A percentile compares a stretch with the other conserved stretches of the same genome.
Conservation (phyloP, 2,888 invertebrate genomes). For the Sylvicola cinctus region DNA sequence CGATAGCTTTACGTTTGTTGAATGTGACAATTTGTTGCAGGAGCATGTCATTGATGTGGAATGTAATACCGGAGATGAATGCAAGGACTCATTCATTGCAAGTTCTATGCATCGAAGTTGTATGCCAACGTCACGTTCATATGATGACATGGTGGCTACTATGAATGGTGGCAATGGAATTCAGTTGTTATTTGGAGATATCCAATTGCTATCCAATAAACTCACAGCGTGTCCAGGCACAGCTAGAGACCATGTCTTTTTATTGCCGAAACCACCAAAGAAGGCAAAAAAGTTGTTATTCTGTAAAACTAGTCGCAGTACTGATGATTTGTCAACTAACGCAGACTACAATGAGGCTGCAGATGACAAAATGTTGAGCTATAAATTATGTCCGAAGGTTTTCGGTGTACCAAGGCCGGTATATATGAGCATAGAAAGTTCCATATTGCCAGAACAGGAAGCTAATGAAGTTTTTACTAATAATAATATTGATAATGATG, state of each 20-base stretch:
- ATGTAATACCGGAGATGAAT: no score
- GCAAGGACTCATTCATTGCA: no score
- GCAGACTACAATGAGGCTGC: neutral
- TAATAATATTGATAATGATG: no score
- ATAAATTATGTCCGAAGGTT: constrained; percentile 45
- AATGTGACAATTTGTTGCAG: constrained; percentile 7
- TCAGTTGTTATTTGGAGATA: constrained; percentile 6
- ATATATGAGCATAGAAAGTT: constrained; percentile 21
- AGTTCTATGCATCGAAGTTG: no score
- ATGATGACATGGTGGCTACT: constrained; percentile 32
- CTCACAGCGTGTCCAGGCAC: constrained; percentile 11
- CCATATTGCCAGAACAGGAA: constrained; percentile 12
- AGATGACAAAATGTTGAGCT: constrained; percentile 12
- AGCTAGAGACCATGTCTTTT: constrained; percentile 22
- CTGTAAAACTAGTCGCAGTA: constrained; percentile 13
- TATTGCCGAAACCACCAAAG: constrained; percentile 8
- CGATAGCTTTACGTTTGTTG: neutral
- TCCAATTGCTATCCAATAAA: no score
- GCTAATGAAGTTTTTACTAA: constrained; percentile 1
- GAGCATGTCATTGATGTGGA: constrained; percentile 23
- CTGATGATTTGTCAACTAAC: constrained; percentile 7
- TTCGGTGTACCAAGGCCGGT: constrained; percentile 27
- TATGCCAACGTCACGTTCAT: constrained; percentile 19
- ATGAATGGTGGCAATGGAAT: constrained; percentile 12
- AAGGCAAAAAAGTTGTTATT: constrained; percentile 9